Conservation (phyloP, 2,888 invertebrate species). For the Limenitis camilla region DNA sequence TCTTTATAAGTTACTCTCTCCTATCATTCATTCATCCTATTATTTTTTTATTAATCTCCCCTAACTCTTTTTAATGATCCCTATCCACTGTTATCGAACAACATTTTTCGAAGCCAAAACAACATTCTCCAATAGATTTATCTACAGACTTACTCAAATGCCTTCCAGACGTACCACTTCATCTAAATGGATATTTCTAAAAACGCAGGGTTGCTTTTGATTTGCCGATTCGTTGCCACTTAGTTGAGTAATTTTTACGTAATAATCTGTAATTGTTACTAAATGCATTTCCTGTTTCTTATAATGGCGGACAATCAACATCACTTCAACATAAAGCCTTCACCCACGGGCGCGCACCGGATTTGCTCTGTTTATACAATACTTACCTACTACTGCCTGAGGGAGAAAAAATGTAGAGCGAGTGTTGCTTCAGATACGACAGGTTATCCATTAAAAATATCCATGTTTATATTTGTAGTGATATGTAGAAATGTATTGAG, state of each 20-base stretch:
- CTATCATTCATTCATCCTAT: too few species aligned
- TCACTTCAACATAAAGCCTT: slow-evolving; percentile 18
- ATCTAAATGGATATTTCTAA: too few species aligned
- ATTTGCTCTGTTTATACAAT: slow-evolving; percentile 66
- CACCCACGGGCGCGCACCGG: slow-evolving; percentile 41
- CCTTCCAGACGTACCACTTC: too few species aligned
- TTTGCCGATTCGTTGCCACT: not conserved
- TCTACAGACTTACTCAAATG: too few species aligned
- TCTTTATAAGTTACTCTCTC: too few species aligned
- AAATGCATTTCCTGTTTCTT: slow-evolving; percentile 17
- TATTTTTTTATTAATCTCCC: too few species aligned
- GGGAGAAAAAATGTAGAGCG: slow-evolving; percentile 32
- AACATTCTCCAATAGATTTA: too few species aligned
- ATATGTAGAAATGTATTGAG: too few species aligned
- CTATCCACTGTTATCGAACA: too few species aligned
- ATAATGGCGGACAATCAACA: slow-evolving; percentile 16
- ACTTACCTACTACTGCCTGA: slow-evolving; percentile 37
- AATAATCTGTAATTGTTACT: slow-evolving; percentile 10
- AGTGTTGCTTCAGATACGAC: slow-evolving; percentile 15
- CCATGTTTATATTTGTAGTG: not conserved
- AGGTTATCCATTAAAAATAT: not conserved
- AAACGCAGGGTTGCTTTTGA: not conserved
- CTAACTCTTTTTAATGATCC: too few species aligned
- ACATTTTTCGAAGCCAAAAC: too few species aligned
- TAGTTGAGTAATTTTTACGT: not conserved